phyloP scores from a whole-genome alignment of 2,797 vertebrate species.

The Crax fasciolata region DNA sequence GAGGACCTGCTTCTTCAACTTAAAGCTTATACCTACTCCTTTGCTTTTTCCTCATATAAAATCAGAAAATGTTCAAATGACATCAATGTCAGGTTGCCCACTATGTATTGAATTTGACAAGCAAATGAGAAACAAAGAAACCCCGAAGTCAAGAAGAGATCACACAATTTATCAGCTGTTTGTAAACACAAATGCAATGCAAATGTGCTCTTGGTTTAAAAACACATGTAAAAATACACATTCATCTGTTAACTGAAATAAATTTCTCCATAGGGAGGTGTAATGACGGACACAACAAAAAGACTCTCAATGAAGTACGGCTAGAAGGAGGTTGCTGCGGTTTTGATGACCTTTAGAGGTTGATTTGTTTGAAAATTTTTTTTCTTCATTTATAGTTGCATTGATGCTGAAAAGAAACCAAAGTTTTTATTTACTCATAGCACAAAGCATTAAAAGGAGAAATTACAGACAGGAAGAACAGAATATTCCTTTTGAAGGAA shows the following conservation, averaged over 20 bases:
- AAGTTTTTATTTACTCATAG: neutral
- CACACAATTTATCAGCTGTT: neutral
- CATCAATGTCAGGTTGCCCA: neutral
- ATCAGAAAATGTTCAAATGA: neutral
- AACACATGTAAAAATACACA: neutral
- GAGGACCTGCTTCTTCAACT: neutral
- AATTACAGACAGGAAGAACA: neutral
- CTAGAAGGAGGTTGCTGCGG: neutral
- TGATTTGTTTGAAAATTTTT: neutral
- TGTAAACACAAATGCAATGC: neutral
- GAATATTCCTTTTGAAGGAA: neutral
- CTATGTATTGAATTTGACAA: neutral
- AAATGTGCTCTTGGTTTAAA: neutral
- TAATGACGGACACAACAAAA: neutral
- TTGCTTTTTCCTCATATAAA: neutral
- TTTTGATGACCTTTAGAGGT: neutral
- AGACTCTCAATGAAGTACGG: neutral
- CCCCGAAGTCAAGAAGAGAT: neutral
- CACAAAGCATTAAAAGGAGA: neutral
- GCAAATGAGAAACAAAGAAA: neutral
- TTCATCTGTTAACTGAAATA: neutral
- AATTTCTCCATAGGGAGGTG: neutral
- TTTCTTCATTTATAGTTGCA: neutral
- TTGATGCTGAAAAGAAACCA: neutral
- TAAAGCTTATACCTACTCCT: neutral